Evolutionary conservation across 2,888 invertebrate genomes (phyloP), one percentile per base, ranked within the genome.

Genomic region (Nineta flava): DNA sequence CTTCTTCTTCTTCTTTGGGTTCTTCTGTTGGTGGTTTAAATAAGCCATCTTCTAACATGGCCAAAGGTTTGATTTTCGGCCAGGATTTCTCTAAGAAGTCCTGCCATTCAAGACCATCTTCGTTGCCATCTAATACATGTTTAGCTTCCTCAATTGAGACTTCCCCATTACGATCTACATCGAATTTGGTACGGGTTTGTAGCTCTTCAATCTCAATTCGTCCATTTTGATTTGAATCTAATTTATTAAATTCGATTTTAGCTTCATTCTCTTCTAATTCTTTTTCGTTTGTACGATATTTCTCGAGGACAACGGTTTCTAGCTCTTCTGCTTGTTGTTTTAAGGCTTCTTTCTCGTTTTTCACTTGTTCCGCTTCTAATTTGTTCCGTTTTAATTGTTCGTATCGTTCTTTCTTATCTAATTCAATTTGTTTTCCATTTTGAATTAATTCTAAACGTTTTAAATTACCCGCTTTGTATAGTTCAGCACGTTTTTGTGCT

Each of bases 121-220:
- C 79, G 51, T 75, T 73, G 52, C 83, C 81, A 55, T 76, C 77
- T 49, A 87, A 67, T 66, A 84, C 86, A 60, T 73, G 80, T 60
- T 76, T 79, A 0, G 88, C 83, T 71, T 97, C 96, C 51, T 93
- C 93, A 19, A 81, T 80, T 52, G 85, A 79, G 13, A 97, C 90
- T 58, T 77, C 77, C 9, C 94, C 95, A 72, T 95, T 84, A 53
- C 80, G 79, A 67, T 97, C 85, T 57, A 81, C 83, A 69, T 97
- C 97, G 69, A 97, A 90, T 44, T 79, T 80, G 59, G 75, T 72
- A 51, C 81, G 78, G 2, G 77, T 73, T 67, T 82, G 79, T 7
- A 88, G 62, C 69, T 84, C 88, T 50, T 71, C 68, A 44, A 80
- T 60, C 53, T 79, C 77, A 35, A 94, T 64, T 41, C 81, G 74